Evolutionary conservation across 2,113 vertebrate species (phyloP), one percentile per base, ranked within the genome.

Genomic region (Anolis sagrei): DNA sequence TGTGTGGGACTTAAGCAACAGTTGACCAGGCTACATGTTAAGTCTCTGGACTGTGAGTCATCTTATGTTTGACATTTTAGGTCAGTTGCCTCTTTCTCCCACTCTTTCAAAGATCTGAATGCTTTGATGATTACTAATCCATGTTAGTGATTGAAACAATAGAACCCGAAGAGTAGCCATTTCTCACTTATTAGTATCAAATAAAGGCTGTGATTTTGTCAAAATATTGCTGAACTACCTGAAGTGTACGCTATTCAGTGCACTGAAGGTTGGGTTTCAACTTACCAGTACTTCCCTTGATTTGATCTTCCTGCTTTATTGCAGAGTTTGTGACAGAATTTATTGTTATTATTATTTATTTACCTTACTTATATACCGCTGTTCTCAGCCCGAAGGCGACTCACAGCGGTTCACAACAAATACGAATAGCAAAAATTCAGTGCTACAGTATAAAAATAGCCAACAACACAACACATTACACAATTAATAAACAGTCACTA

Each of bases 311-410:
- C 2, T 61, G 9, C 66, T 87, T 36, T 0, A 0, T 84, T n/a
- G n/a, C 61, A 36, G 68, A 76, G 44, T 44, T 88, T 87, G 5
- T 81, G 83, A 87, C 79, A 73, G 89, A 61, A 92, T 54, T 32
- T n/a, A n/a, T n/a, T n/a, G n/a, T n/a, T n/a, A n/a, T n/a, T n/a
- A n/a, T n/a, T n/a, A n/a, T n/a, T n/a, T n/a, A n/a, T n/a, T n/a
- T n/a, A n/a, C n/a, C n/a, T n/a, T n/a, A n/a, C n/a, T n/a, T n/a
- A n/a, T n/a, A n/a, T n/a, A n/a, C n/a, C n/a, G n/a, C n/a, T n/a
- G n/a, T n/a, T n/a, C n/a, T n/a, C n/a, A n/a, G n/a, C n/a, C n/a
- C n/a, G n/a, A n/a, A n/a, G n/a, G n/a, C n/a, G n/a, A n/a, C n/a
- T n/a, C n/a, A n/a, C n/a, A n/a, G n/a, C n/a, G n/a, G n/a, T n/a